Conservation (phyloP, 2,113 vertebrate species). For the Bathybates hornii region DNA sequence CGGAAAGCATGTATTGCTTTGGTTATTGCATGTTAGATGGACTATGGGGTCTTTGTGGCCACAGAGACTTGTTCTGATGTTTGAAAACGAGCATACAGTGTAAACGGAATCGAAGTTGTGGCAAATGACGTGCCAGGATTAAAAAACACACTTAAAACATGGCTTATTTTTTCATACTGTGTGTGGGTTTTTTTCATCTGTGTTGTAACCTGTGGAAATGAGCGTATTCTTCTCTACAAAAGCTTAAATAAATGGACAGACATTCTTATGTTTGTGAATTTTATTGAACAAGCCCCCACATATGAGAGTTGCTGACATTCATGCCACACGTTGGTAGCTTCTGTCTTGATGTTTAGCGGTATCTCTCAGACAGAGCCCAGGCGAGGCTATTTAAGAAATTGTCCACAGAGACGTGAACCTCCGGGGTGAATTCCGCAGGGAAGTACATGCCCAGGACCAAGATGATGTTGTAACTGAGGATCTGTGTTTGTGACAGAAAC, state of each 20-base stretch:
- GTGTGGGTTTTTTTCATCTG: neutral
- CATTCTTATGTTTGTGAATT: neutral
- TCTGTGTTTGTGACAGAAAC: neutral
- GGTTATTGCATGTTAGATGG: neutral
- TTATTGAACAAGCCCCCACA: neutral
- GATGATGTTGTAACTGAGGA: slow-evolving; percentile 71
- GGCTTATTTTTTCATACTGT: neutral
- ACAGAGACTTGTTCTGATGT: neutral
- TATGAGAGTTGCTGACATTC: neutral
- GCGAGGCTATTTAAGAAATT: slow-evolving; percentile 11
- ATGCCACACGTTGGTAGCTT: neutral
- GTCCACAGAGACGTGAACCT: slow-evolving; percentile 10
- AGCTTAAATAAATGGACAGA: neutral
- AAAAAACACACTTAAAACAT: neutral
- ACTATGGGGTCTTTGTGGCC: neutral
- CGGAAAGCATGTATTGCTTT: neutral
- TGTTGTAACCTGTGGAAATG: no score
- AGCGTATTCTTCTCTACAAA: neutral
- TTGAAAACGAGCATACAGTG: neutral
- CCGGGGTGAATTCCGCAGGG: neutral
- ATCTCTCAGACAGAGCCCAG: slow-evolving; percentile 11
- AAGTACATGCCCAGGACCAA: slow-evolving; percentile 62
- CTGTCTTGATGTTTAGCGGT: neutral
- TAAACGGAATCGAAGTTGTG: neutral
- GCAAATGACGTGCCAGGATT: fast-evolving